Evolutionary conservation across 2,888 invertebrate genomes (phyloP).

Genomic region (Neuroscelio doddi): DNA sequence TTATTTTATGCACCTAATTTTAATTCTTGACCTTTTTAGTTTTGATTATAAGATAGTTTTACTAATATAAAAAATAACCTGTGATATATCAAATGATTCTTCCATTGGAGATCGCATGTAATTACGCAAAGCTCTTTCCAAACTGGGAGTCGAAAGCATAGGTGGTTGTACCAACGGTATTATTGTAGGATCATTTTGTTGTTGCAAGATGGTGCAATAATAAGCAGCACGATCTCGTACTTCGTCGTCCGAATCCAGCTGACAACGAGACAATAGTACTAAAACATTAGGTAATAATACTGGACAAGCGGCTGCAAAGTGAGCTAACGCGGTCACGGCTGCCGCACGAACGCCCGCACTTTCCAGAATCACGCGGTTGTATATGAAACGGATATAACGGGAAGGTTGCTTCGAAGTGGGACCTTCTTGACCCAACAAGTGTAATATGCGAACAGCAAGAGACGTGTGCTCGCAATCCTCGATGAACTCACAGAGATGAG

Average conservation of each 20-base stretch:
- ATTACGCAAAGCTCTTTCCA: slow-evolving; percentile 90
- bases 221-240: slow-evolving; percentile 98
- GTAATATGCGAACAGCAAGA: slow-evolving; percentile 95
- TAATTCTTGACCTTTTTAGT: no score
- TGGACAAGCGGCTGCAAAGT: slow-evolving; percentile 97
- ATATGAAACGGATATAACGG: slow-evolving; percentile 87
- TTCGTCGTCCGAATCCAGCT: slow-evolving; percentile 98
- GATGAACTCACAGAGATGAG: slow-evolving; percentile 99
- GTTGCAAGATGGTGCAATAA: slow-evolving; percentile 89
- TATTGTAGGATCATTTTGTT: slow-evolving; percentile 65
- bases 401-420: slow-evolving; percentile 96
- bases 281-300: slow-evolving; percentile 89
- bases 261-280: slow-evolving; percentile 87
- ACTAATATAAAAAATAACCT: no score
- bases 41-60: no score
- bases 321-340: slow-evolving; percentile 97
- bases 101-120: slow-evolving; percentile 83
- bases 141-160: slow-evolving; percentile 80
- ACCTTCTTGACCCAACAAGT: slow-evolving; percentile 96
- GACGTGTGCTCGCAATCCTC: slow-evolving; percentile 99
- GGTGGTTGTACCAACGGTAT: slow-evolving; percentile 66
- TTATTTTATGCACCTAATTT: no score
- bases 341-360: slow-evolving; percentile 96
- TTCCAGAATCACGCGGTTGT: slow-evolving; percentile 95
- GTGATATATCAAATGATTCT: slow-evolving; percentile 78